Conservation (phyloP, 2,797 vertebrate species). For the Macropus fuliginosus region DNA sequence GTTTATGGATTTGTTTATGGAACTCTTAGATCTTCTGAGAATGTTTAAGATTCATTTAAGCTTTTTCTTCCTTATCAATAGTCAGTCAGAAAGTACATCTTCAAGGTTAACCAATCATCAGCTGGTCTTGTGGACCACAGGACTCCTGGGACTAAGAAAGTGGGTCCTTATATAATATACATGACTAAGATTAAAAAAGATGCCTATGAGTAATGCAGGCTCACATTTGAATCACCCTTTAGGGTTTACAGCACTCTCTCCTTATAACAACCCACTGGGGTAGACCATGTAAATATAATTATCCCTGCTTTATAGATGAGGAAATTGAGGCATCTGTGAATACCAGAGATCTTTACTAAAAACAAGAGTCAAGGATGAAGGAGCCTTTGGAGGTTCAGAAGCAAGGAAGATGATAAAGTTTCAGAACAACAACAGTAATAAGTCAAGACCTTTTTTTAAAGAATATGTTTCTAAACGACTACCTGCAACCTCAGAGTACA, state of each 20-base stretch:
- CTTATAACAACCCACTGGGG: neutral
- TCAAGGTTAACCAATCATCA: accelerated
- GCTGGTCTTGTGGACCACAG: neutral
- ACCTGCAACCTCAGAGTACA: neutral
- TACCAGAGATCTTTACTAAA: neutral
- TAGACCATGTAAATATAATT: neutral
- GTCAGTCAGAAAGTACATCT: neutral
- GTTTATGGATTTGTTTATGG: constrained; percentile 18
- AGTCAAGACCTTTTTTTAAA: neutral
- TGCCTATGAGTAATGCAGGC: neutral
- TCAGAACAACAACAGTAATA: neutral
- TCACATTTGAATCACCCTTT: neutral
- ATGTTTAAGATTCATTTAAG: neutral
- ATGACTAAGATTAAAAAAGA: neutral
- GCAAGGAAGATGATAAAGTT: neutral
- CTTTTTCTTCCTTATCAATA: neutral
- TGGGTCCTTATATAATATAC: neutral
- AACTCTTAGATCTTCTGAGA: constrained; percentile 25
- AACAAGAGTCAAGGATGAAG: neutral
- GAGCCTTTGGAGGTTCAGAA: neutral
- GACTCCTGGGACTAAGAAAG: neutral
- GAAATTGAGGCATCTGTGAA: neutral
- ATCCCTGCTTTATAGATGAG: neutral
- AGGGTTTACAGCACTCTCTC: neutral
- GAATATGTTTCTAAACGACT: neutral